Base-by-base conservation (phyloP, 2,113 vertebrate genomes). In the Thunnus thynnus region DNA sequence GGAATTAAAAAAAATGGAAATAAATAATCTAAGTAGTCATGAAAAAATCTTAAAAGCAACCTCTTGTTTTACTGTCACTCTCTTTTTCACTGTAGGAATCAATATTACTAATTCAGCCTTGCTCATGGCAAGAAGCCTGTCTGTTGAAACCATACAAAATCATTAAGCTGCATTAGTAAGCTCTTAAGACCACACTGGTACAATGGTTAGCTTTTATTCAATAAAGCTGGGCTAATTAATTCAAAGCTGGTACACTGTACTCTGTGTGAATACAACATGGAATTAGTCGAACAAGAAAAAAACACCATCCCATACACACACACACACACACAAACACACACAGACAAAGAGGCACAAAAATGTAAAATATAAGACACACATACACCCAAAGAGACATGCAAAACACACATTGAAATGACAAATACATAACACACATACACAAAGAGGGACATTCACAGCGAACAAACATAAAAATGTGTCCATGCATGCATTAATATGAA, bases 181-280 rank as follows among this genome's bases (percentile, higher is more conserved):
- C 82, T 83, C 83, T 84, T 84, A 74, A 80, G 89, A 81, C 52
- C 84, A 83, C 82, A 82, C 20, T 56, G 77, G 80, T 82, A 77
- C 76, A 84, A 84, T 76, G 76, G 63, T 80, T 73, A 84, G 75
- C 70, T 77, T 86, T 80, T 67, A 86, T 78, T 83, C 70, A 89
- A 86, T 84, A 71, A 85, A 85, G 65, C 70, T 30, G 47, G 47
- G 63, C n/a, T 86, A 72, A 88, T 87, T 79, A 41, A 89, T 88
- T 86, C 52, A 75, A 83, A 91, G 67, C 55, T 70, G 79, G 57
- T 71, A 13, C 52, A 77, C 48, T 85, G 57, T 64, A 60, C 69
- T 71, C 50, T 70, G 47, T 47, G 32, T 41, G 67, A 82, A 65
- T 27, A 57, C 54, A 67, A 86, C 75, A 57, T 67, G 69, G 60